Conservation (phyloP, 2,888 invertebrate genomes). For the Pristionchus japonicus region DNA sequence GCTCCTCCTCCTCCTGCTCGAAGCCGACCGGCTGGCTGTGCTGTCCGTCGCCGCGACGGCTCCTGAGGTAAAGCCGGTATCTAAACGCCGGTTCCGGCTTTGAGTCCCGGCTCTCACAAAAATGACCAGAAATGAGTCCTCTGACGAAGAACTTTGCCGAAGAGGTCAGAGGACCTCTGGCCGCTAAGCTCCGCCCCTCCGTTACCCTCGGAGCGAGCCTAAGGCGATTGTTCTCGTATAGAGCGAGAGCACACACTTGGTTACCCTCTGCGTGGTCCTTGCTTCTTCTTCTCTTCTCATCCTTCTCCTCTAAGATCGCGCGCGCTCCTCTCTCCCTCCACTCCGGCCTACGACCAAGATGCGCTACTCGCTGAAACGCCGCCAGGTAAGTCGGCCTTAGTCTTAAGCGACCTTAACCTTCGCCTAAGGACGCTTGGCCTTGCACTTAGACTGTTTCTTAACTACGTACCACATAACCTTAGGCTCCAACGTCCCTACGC, state of each 20-base stretch:
- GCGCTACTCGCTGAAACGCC: background rate
- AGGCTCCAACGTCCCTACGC: background rate
- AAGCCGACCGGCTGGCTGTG: constrained; percentile 16
- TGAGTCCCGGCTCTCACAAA: too few species aligned
- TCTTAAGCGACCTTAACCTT: too few species aligned
- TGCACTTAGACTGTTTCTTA: too few species aligned
- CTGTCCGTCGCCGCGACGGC: background rate
- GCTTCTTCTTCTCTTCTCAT: background rate
- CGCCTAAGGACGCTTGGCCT: too few species aligned
- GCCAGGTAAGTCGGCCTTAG: too few species aligned
- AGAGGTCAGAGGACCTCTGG: background rate
- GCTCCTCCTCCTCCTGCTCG: background rate
- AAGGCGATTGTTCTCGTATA: constrained; percentile 16
- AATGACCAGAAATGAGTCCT: background rate
- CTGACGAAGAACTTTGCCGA: background rate
- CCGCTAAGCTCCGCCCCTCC: constrained; percentile 5
- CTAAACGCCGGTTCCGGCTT: background rate
- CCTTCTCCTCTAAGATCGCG: background rate
- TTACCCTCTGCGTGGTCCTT: background rate
- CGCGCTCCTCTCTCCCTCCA: background rate
- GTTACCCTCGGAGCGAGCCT: background rate
- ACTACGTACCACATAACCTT: too few species aligned
- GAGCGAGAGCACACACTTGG: background rate
- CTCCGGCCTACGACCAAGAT: constrained; percentile 22
- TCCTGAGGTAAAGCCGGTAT: background rate